A percentile compares a stretch with the other conserved stretches of the same genome.
These are phyloP conservation scores for Grus americana DNA, from an alignment of 2,113 vertebrate genomes.

Conservation along the genomic window DNA sequence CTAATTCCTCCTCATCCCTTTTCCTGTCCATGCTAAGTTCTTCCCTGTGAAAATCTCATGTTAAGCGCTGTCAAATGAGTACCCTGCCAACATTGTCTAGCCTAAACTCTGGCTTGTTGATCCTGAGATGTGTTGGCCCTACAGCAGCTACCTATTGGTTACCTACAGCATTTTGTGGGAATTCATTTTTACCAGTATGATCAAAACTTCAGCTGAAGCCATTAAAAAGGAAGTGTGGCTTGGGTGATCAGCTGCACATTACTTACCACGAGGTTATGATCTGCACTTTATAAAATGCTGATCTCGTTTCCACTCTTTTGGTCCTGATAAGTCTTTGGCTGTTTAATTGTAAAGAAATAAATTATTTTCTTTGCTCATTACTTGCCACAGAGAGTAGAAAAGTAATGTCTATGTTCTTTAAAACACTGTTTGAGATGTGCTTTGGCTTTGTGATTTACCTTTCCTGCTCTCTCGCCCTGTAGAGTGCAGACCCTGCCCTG, in stretches of 20 bases:
- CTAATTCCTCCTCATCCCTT: neutral
- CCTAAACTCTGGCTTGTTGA: neutral
- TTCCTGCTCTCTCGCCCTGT: neutral
- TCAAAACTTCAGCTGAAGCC: neutral
- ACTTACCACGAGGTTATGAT: fast-evolving
- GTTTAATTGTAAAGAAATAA: neutral
- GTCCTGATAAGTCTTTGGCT: neutral
- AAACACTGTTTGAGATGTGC: neutral
- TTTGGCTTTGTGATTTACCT: neutral
- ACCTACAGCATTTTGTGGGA: neutral
- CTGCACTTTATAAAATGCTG: neutral
- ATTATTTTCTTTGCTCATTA: neutral
- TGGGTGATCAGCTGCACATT: neutral
- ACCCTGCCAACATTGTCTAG: neutral
- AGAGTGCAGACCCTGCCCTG: constrained; percentile 90
- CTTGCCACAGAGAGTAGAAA: neutral
- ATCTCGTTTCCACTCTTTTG: neutral
- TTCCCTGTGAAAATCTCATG: neutral
- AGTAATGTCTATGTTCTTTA: neutral
- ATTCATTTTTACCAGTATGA: neutral
- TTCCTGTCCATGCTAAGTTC: neutral
- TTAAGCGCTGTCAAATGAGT: neutral
- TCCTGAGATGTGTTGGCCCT: neutral
- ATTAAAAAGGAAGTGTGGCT: neutral
- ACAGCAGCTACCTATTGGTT: neutral